These are phyloP conservation scores for Lottia gigantea DNA, from an alignment of 2,888 invertebrate genomes.

Conservation along the genomic window DNA sequence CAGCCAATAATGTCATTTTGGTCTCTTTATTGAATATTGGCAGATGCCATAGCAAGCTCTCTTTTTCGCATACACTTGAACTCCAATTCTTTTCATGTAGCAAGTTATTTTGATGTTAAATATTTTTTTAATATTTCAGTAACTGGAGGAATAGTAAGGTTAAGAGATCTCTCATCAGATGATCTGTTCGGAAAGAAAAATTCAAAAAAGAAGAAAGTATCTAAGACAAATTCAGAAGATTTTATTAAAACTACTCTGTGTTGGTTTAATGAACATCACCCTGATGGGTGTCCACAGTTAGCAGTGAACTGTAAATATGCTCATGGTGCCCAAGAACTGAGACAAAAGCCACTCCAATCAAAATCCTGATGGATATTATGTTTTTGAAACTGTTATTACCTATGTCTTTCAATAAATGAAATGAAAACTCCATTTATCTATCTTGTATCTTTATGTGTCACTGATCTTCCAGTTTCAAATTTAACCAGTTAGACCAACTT, in stretches of 20 bases:
- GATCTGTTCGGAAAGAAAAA: slow-evolving; percentile 43
- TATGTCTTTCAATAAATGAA: too few relatives aligned
- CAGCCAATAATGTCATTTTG: too few relatives aligned
- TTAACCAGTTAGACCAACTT: too few relatives aligned
- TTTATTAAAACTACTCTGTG: slow-evolving; percentile 71
- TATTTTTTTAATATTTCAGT: slow-evolving; percentile 43
- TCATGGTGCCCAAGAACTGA: slow-evolving; percentile 71
- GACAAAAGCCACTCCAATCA: slow-evolving; percentile 22
- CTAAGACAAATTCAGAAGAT: slow-evolving; percentile 21
- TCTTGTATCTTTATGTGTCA: too few relatives aligned
- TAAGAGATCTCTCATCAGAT: slow-evolving; percentile 52
- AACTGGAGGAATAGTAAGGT: slow-evolving; percentile 52
- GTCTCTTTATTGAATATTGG: too few relatives aligned
- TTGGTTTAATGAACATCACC: slow-evolving; percentile 87
- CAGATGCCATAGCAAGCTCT: background rate
- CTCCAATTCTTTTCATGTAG: too few relatives aligned
- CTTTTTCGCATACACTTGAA: too few relatives aligned
- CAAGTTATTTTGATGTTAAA: too few relatives aligned
- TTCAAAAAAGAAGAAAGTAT: slow-evolving; percentile 31
- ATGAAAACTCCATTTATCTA: too few relatives aligned
- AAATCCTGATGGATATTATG: too few relatives aligned
- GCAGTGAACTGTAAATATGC: slow-evolving; percentile 79
- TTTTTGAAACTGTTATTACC: too few relatives aligned
- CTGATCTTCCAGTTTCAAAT: too few relatives aligned
- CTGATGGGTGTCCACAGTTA: slow-evolving; percentile 83